Base-by-base conservation (phyloP, 2,888 invertebrate species). In the Cyaniris semiargus region DNA sequence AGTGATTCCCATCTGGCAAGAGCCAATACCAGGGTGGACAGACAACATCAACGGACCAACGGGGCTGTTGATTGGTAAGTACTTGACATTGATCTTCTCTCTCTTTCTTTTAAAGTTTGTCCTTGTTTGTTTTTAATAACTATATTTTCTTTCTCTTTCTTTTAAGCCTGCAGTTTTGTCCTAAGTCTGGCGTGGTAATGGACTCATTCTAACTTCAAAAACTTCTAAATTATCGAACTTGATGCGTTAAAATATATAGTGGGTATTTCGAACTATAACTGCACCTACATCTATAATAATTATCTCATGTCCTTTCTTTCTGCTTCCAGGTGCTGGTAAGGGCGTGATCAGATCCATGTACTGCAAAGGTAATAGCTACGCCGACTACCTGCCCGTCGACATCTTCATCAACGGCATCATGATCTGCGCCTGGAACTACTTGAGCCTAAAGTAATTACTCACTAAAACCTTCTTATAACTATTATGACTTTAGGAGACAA, bases 21-120 rank as follows among this genome's bases (percentile, higher is more conserved):
- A 97, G 79, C 98, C 98, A 0, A 85, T 97, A 0, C 97, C 97
- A 0, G 98, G 96, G 81, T 87, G 98, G 98, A 97, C 98, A 0
- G 98, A 98, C 87, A 98, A 98, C 84, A 96, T 98, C 77, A 98
- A 98, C 85, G 98, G 98, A n/a, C 98, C 98, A 0, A 96, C 97
- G 0, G 98, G 98, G 8, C 91, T 97, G 1, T 91, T 98, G 4
- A 97, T 92, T 78, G 93, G 93, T 92, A 84, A 86, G 81, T 44
- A 13, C n/a, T n/a, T 44, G 3, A 3, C 10, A 44, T 13, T 8
- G 0, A 10, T 44, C 8, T 10, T 44, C 13, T 44, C 3, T 10
- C 44, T 44, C 1, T 10, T 44, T 44, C 10, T 38, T 10, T 38
- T 38, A 8, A 10, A 38, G 10, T 38, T 10, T 38, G 8, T 6